Conservation (phyloP, 64 coral and sea anemone genomes). For the Astreopora myriophthalma region DNA sequence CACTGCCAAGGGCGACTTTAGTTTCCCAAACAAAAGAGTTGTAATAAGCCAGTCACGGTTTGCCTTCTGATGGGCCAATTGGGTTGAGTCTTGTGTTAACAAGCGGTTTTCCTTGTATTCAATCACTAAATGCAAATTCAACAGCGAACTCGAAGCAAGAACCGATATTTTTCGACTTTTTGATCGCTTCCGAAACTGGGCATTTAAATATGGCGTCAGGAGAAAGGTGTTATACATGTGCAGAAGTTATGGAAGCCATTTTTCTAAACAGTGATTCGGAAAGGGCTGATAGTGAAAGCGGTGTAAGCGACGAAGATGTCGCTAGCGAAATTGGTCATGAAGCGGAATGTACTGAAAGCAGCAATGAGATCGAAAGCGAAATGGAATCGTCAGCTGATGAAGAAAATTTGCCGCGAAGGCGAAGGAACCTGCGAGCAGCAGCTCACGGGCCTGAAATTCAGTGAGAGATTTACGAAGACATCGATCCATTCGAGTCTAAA, state of each 20-base stretch:
- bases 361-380: neutral
- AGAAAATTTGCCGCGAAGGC: neutral
- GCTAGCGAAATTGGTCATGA: neutral
- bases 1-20: no score
- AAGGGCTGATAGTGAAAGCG: neutral
- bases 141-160: neutral
- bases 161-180: neutral
- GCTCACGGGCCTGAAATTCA: neutral
- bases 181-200: neutral
- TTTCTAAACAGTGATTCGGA: slow-evolving; percentile 26
- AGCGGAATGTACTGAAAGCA: slow-evolving; percentile 31
- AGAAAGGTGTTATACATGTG: slow-evolving; percentile 14
- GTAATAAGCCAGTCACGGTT: slow-evolving; percentile 22
- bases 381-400: slow-evolving; percentile 26
- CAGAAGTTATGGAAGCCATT: slow-evolving; percentile 63
- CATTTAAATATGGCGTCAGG: slow-evolving; percentile 58
- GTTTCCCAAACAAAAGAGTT: slow-evolving; percentile 16
- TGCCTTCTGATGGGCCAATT: slow-evolving; percentile 25
- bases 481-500: slow-evolving; percentile 44
- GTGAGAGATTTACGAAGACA: slow-evolving; percentile 37
- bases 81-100: slow-evolving; percentile 8
- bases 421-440: slow-evolving; percentile 30
- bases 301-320: slow-evolving; percentile 6
- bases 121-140: neutral
- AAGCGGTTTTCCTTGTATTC: neutral